Evolutionary conservation across 2,113 vertebrate species (phyloP).

Genomic region (Desmodus rotundus): DNA sequence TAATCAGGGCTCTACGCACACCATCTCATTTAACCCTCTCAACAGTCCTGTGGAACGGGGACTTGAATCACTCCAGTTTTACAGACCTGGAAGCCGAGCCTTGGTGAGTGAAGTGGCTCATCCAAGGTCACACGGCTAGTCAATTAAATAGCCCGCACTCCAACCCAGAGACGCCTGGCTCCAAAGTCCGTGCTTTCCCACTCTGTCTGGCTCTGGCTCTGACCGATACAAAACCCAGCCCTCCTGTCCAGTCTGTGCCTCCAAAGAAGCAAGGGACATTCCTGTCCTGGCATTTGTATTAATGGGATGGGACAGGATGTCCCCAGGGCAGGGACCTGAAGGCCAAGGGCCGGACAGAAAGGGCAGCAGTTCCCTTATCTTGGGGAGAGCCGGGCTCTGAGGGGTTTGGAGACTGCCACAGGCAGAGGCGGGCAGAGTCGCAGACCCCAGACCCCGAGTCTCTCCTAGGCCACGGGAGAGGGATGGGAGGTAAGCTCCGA

Average conservation of each 20-base stretch:
- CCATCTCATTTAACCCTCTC: neutral
- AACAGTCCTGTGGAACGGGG: neutral
- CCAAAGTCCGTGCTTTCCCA: neutral
- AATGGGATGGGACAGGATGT: constrained; percentile 46
- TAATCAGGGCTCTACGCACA: neutral
- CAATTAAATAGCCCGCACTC: neutral
- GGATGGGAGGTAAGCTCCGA: constrained; percentile 42
- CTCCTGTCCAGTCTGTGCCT: neutral
- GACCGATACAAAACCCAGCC: neutral
- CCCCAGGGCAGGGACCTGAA: neutral
- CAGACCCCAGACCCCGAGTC: neutral
- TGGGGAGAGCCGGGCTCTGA: neutral
- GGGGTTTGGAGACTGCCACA: neutral
- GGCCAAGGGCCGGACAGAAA: constrained; percentile 29
- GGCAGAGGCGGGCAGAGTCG: neutral
- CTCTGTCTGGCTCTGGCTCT: neutral
- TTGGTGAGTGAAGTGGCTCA: neutral
- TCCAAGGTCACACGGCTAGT: neutral
- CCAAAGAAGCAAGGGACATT: neutral
- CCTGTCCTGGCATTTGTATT: neutral
- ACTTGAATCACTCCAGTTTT: neutral
- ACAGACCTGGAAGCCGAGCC: neutral
- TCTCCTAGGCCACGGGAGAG: constrained; percentile 7
- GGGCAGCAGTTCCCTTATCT: neutral
- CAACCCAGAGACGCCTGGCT: neutral